phyloP scores from a whole-genome alignment of 2,113 vertebrate species.

The Recurvirostra avosetta region DNA sequence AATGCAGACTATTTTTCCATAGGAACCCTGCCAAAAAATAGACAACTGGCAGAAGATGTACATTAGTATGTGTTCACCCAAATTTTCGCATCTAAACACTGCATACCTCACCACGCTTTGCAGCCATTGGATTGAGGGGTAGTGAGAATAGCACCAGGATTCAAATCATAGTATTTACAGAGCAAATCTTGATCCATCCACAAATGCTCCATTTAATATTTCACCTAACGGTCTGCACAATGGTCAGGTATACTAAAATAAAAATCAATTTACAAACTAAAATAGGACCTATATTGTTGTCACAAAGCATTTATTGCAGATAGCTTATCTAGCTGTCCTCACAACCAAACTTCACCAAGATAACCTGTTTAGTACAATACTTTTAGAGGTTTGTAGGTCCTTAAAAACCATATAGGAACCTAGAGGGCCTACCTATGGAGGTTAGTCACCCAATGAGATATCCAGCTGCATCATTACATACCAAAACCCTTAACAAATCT shows the following conservation, averaged over 20 bases:
- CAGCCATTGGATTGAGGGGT: not conserved
- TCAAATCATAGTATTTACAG: not conserved
- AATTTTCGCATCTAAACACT: not conserved
- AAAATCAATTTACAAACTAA: not conserved
- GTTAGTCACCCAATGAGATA: not conserved
- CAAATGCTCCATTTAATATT: not conserved
- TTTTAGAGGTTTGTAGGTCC: not conserved
- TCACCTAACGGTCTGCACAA: not conserved
- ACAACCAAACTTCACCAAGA: not conserved
- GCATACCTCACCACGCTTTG: not conserved
- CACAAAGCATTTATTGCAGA: not conserved
- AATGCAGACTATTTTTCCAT: not conserved
- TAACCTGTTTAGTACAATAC: not conserved
- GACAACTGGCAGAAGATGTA: not conserved
- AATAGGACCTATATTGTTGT: not conserved
- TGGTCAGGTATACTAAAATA: not conserved
- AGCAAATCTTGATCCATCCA: not conserved
- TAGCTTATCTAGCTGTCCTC: not conserved
- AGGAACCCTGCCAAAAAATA: not conserved
- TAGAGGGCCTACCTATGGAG: not conserved
- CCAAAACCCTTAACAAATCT: not conserved
- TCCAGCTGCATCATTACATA: not conserved
- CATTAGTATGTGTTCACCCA: not conserved
- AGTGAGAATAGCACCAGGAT: not conserved
- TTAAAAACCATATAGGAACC: not conserved